These are phyloP conservation scores for Azemiops feae DNA, from an alignment of 2,113 vertebrate genomes.

Conservation along the genomic window DNA sequence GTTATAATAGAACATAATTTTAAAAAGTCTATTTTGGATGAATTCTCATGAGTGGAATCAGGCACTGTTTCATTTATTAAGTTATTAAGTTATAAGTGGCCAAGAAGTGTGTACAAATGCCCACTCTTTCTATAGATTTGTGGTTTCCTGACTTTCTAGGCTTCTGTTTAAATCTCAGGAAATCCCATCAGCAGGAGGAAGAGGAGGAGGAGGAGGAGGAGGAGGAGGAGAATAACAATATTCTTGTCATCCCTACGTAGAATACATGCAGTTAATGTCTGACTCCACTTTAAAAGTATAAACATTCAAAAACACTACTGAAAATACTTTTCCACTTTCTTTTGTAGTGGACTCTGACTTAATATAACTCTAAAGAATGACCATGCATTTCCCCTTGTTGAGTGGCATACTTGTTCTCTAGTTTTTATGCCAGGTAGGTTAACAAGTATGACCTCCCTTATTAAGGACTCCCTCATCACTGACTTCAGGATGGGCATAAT, in stretches of 20 bases:
- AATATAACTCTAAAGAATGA: background rate
- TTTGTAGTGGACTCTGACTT: background rate
- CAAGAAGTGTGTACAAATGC: background rate
- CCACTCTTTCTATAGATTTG: background rate
- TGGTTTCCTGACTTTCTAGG: background rate
- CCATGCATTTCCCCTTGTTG: background rate
- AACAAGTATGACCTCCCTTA: background rate
- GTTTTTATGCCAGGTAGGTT: background rate
- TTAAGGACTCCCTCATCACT: background rate
- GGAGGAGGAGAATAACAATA: background rate
- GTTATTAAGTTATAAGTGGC: background rate
- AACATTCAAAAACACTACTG: background rate
- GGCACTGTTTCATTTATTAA: background rate
- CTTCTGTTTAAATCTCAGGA: background rate
- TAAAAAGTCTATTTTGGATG: background rate
- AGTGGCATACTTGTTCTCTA: background rate
- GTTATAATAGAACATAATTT: background rate
- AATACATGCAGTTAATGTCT: background rate
- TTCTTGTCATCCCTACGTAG: background rate
- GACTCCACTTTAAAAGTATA: background rate
- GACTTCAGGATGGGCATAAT: background rate
- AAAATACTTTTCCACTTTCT: background rate
- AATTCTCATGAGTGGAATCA: background rate
- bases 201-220: background rate
- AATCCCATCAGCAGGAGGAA: background rate